These are phyloP conservation scores for Circaetus cinerascens DNA, from an alignment of 2,113 vertebrate genomes.

Conservation along the genomic window DNA sequence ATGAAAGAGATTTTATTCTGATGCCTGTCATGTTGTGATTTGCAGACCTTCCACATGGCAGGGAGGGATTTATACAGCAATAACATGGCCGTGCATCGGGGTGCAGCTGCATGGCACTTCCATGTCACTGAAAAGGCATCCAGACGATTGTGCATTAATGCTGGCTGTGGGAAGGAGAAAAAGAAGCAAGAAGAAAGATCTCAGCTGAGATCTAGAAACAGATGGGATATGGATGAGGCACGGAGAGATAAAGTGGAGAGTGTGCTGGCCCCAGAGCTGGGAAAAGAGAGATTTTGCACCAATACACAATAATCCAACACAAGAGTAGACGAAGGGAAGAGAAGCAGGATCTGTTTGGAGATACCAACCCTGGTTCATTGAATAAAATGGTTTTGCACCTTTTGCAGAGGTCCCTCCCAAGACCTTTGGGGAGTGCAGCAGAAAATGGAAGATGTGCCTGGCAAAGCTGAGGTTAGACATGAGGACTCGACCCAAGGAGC, in stretches of 20 bases:
- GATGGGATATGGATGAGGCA: neutral
- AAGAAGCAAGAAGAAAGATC: neutral
- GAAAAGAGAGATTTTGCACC: neutral
- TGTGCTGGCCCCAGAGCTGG: neutral
- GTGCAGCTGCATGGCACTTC: neutral
- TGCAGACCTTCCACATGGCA: neutral
- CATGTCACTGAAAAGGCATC: accelerated
- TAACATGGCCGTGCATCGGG: accelerated
- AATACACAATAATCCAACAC: neutral
- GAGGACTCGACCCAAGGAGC: neutral
- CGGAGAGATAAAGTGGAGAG: neutral
- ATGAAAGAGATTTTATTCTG: neutral
- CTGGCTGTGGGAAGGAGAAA: neutral
- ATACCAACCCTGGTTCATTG: neutral
- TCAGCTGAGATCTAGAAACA: neutral
- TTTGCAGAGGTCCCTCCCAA: neutral
- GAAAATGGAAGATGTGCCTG: neutral
- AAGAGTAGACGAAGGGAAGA: neutral
- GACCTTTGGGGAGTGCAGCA: neutral
- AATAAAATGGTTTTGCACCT: neutral
- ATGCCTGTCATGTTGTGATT: neutral
- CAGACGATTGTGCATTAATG: neutral
- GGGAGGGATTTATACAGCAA: neutral
- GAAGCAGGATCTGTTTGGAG: neutral
- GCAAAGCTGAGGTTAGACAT: too few relatives aligned